Percentiles rank a stretch among this genome's conserved stretches.
Conservation (phyloP, 2,888 invertebrate genomes). For the Philaethria dido region DNA sequence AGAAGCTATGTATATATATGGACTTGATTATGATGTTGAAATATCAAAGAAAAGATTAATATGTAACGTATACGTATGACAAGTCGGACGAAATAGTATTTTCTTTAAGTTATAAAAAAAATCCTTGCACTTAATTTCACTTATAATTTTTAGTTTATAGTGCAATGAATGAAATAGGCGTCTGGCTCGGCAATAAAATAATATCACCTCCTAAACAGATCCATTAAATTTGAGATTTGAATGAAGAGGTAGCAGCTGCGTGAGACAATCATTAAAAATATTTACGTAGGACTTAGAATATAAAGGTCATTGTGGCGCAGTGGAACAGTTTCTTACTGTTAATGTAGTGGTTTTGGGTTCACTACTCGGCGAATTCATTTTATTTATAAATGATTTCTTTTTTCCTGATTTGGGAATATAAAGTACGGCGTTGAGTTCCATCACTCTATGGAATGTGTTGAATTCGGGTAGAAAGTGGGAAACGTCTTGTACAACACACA, state of each 20-base stretch:
- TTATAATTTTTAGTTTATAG: conserved; percentile 3
- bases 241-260: conserved; percentile 38
- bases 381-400: not conserved
- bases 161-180: conserved; percentile 21
- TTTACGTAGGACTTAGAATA: conserved; percentile 30
- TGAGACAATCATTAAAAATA: conserved; percentile 33
- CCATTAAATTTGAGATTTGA: conserved; percentile 41
- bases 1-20: too few relatives aligned
- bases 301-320: not conserved
- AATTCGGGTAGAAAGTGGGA: too few relatives aligned
- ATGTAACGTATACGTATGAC: too few relatives aligned
- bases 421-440: not conserved
- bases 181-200: conserved; percentile 36
- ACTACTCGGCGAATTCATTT: not conserved
- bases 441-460: too few relatives aligned
- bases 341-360: not conserved
- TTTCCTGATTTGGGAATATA: not conserved
- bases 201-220: conserved; percentile 37
- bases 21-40: too few relatives aligned
- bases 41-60: too few relatives aligned
- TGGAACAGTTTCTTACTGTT: not conserved
- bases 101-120: not conserved
- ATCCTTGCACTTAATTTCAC: not conserved
- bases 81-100: not conserved
- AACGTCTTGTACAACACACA: too few relatives aligned